phyloP scores from a whole-genome alignment of 2,888 invertebrate genomes.

The Catocala nupta region DNA sequence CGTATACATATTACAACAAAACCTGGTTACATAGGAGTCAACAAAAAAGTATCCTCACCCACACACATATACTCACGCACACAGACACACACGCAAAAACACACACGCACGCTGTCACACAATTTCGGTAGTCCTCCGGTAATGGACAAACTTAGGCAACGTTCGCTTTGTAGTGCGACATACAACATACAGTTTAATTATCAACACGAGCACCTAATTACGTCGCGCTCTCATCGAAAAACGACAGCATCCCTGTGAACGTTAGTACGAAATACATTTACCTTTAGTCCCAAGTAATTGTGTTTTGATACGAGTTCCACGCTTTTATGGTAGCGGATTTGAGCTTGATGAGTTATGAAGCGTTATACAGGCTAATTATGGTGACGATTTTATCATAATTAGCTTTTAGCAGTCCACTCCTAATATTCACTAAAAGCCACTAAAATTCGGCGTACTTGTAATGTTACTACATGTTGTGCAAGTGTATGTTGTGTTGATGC shows the following conservation, averaged over 20 bases:
- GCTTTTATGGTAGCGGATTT: not conserved
- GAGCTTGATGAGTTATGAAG: not conserved
- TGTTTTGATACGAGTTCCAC: constrained; percentile 2
- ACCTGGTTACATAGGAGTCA: no score
- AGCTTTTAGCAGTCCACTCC: no score
- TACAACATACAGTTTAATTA: constrained; percentile 74
- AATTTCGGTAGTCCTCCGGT: constrained; percentile 53
- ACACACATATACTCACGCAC: no score
- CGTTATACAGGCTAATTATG: no score
- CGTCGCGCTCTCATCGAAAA: constrained; percentile 40
- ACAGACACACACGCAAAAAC: no score
- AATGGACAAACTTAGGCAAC: constrained; percentile 69
- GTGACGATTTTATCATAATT: no score
- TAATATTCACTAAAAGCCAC: no score
- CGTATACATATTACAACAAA: no score
- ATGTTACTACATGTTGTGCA: no score
- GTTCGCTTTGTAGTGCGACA: constrained; percentile 65
- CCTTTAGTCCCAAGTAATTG: constrained; percentile 4
- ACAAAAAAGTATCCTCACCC: no score
- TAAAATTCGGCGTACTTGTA: no score
- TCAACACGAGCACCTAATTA: constrained; percentile 53
- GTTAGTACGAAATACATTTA: constrained; percentile 29
- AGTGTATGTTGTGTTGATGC: no score
- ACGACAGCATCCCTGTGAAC: constrained; percentile 48
- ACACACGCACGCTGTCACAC: constrained; percentile 7